These are phyloP conservation scores for Fulica atra DNA, from an alignment of 2,113 vertebrate species.

Conservation along the genomic window DNA sequence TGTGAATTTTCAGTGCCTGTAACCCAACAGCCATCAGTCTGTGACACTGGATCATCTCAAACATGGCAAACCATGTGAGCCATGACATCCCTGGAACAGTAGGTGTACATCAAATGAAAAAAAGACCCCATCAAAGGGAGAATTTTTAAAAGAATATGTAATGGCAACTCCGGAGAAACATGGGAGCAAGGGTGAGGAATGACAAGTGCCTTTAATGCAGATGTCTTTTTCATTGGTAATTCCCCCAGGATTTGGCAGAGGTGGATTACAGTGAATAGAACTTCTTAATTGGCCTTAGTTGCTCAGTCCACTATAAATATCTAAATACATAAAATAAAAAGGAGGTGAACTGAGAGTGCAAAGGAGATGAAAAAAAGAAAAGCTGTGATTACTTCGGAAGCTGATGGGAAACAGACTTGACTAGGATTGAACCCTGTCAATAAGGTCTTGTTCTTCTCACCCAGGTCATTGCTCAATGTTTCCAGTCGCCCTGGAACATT, in stretches of 20 bases:
- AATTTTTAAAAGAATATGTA: not conserved
- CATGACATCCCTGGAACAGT: not conserved
- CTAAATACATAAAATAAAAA: not conserved
- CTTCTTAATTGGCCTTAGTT: not conserved
- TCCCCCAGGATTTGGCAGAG: not conserved
- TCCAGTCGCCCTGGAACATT: slow-evolving; percentile 91
- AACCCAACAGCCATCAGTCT: not conserved
- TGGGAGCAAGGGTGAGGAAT: fast-evolving
- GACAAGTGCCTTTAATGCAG: not conserved
- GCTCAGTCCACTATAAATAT: not conserved
- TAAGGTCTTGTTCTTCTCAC: slow-evolving; percentile 89
- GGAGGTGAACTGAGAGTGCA: not conserved
- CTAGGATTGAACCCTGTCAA: slow-evolving; percentile 80
- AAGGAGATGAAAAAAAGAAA: slow-evolving; percentile 20
- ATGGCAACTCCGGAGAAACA: not conserved
- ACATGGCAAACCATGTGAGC: not conserved
- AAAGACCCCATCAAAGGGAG: not conserved
- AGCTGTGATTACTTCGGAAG: slow-evolving; percentile 59
- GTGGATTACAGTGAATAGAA: not conserved
- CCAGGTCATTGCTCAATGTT: slow-evolving; percentile 85
- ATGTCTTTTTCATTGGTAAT: not conserved
- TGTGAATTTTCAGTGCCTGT: not conserved
- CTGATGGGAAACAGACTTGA: slow-evolving; percentile 77
- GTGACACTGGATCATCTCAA: not conserved
- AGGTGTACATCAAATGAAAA: not conserved